Evolutionary conservation across 2,888 invertebrate genomes (phyloP).

Genomic region (Auanema freiburgensis): DNA sequence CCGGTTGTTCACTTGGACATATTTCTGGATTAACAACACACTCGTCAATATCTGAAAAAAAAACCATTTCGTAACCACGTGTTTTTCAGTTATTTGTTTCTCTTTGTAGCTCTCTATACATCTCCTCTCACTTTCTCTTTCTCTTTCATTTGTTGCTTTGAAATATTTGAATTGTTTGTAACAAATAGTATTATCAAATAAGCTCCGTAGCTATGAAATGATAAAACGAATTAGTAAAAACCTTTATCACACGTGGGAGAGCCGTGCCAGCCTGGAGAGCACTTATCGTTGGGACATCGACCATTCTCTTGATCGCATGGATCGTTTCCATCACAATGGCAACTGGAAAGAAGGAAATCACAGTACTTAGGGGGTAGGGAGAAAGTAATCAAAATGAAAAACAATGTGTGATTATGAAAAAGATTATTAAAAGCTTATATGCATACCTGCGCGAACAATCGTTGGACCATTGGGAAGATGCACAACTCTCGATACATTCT

Average conservation of each 20-base stretch:
- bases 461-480: conserved; percentile 43
- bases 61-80: not conserved
- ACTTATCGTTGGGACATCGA: conserved; percentile 53
- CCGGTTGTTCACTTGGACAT: conserved; percentile 77
- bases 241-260: conserved; percentile 56
- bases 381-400: too few species aligned
- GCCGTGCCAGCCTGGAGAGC: conserved; percentile 59
- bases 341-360: conserved; percentile 24
- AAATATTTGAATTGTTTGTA: not conserved
- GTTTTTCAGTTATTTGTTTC: not conserved
- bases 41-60: conserved; percentile 74
- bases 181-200: not conserved
- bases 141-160: not conserved
- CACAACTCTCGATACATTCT: conserved; percentile 62
- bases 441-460: conserved; percentile 43
- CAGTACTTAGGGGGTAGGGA: too few species aligned
- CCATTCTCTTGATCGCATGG: conserved; percentile 60
- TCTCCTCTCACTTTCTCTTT: too few species aligned
- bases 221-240: conserved; percentile 8
- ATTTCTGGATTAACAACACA: conserved; percentile 67
- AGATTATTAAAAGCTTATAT: too few species aligned
- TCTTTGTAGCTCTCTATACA: not conserved
- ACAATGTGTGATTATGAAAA: too few species aligned
- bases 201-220: not conserved
- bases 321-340: conserved; percentile 58